Conservation (phyloP, 2,888 invertebrate genomes). For the Herminia tarsipennalis region DNA sequence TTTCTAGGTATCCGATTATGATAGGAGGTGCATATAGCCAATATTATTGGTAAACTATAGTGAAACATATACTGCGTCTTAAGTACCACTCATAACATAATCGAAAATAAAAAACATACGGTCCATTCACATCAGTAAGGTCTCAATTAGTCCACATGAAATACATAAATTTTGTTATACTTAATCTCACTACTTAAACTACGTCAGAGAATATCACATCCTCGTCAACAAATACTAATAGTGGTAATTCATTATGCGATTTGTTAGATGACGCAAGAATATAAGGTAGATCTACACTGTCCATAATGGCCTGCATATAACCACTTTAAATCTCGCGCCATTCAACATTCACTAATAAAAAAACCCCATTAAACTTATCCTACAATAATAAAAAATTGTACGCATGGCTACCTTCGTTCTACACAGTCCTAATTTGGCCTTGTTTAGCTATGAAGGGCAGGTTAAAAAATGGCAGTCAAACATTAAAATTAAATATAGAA, state of each 20-base stretch:
- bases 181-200: conserved; percentile 49
- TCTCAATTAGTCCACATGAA: conserved; percentile 33
- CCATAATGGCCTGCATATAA: neutral
- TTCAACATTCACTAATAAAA: conserved; percentile 6
- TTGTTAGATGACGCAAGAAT: conserved; percentile 1
- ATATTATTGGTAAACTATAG: conserved; percentile 36
- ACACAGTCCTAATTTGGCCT: conserved; percentile 46
- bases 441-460: conserved; percentile 34
- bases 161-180: conserved; percentile 47
- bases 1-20: conserved; percentile 51
- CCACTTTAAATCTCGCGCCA: neutral
- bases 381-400: conserved; percentile 49
- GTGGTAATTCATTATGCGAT: conserved; percentile 5
- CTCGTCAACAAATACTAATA: conserved; percentile 49
- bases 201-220: conserved; percentile 44
- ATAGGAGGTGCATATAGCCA: conserved; percentile 50
- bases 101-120: conserved; percentile 22
- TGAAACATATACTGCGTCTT: conserved; percentile 28
- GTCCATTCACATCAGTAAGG: conserved; percentile 29
- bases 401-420: conserved; percentile 43
- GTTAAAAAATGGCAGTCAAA: conserved; percentile 71
- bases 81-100: conserved; percentile 34
- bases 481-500: conserved; percentile 62
- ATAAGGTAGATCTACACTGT: neutral
- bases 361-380: conserved; percentile 31